Percentiles rank a stretch among this genome's conserved stretches.
Conservation (phyloP, 1,140 invertebrate species). For the Stratiolaelaps scimitus region DNA sequence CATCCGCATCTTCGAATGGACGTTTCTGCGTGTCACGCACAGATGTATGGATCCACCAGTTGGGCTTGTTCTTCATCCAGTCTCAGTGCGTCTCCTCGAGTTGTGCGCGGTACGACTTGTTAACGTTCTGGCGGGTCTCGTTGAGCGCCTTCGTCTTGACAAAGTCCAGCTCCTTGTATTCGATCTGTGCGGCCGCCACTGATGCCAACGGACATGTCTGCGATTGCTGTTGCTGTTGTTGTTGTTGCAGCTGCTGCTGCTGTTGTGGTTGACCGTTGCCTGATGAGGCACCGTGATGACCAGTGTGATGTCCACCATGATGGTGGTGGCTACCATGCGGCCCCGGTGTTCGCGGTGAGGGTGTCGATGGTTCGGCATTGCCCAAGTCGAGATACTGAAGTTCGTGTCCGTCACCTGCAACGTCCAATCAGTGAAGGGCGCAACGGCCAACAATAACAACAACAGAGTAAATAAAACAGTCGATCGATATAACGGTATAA, state of each 20-base stretch:
- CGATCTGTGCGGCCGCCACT: slow-evolving; percentile 43
- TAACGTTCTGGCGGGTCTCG: slow-evolving; percentile 63
- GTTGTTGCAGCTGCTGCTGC: too few relatives aligned
- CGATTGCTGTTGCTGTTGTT: too few relatives aligned
- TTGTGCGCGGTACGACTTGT: slow-evolving; percentile 42
- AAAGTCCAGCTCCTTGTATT: slow-evolving; percentile 81
- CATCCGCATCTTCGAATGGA: too few relatives aligned
- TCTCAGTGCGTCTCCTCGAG: slow-evolving; percentile 2
- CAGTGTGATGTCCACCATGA: too few relatives aligned
- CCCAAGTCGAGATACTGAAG: slow-evolving; percentile 23
- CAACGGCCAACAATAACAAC: not conserved
- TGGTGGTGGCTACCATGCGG: not conserved
- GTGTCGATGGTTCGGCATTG: slow-evolving; percentile 38
- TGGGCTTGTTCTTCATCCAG: too few relatives aligned
- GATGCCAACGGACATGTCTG: not conserved
- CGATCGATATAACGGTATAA: too few relatives aligned
- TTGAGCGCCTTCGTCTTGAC: slow-evolving; percentile 79
- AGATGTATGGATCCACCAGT: too few relatives aligned
- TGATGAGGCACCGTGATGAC: too few relatives aligned
- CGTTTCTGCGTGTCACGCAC: too few relatives aligned
- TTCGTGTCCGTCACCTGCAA: slow-evolving; percentile 8
- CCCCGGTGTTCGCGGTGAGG: slow-evolving; percentile 39
- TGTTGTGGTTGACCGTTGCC: too few relatives aligned
- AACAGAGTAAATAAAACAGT: too few relatives aligned
- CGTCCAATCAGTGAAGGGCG: not conserved